Evolutionary conservation across 2,113 vertebrate species (phyloP).

Genomic region (Sylvia atricapilla): DNA sequence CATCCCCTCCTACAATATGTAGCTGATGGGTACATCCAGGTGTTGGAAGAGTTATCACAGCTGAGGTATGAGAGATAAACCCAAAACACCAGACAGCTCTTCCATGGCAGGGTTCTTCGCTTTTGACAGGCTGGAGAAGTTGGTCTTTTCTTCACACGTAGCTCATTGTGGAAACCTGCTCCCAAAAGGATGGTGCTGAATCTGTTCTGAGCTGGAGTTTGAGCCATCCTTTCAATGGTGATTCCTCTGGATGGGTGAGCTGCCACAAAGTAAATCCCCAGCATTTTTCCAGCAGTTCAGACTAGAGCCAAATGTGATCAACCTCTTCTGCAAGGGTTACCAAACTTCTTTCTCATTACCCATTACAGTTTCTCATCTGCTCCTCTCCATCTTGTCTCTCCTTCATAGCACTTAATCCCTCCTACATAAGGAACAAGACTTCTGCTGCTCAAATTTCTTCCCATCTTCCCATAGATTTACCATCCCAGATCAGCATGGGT

Average conservation of each 20-base stretch:
- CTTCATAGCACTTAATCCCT: not conserved
- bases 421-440: not conserved
- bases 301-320: not conserved
- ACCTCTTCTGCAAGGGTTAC: not conserved
- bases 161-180: not conserved
- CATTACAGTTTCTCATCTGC: not conserved
- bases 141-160: not conserved
- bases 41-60: not conserved
- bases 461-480: not conserved
- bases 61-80: not conserved
- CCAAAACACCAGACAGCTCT: not conserved
- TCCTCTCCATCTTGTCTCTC: not conserved
- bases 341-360: not conserved
- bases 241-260: not conserved
- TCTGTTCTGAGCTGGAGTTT: not conserved
- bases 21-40: not conserved
- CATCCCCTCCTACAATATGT: not conserved
- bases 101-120: not conserved
- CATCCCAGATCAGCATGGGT: not conserved
- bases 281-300: not conserved
- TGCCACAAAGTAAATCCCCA: not conserved
- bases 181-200: not conserved
- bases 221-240: rapidly evolving
- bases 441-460: not conserved
- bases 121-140: not conserved